These are phyloP conservation scores for Falco berigora DNA, from an alignment of 2,797 vertebrate species.

Conservation along the genomic window DNA sequence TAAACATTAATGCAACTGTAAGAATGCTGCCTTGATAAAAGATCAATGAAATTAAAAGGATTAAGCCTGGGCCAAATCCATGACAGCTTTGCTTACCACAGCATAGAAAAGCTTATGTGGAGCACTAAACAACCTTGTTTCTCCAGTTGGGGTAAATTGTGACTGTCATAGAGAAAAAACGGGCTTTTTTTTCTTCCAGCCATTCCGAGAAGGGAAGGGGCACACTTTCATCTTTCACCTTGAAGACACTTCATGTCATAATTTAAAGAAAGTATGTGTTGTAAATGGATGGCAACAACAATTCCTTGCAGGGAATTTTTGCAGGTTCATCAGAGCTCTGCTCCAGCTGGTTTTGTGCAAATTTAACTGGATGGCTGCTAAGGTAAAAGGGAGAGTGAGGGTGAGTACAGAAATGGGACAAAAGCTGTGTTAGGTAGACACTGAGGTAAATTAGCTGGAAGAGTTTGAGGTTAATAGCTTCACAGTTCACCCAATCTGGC, in stretches of 20 bases:
- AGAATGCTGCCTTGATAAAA: conserved; percentile 52
- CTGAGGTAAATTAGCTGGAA: not conserved
- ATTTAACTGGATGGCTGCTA: not conserved
- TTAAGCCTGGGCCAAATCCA: conserved; percentile 25
- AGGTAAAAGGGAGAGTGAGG: not conserved
- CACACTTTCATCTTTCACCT: not conserved
- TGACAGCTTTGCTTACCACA: conserved; percentile 55
- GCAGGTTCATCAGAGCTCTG: not conserved
- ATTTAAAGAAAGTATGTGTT: not conserved
- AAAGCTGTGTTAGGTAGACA: not conserved
- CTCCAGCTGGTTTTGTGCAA: not conserved
- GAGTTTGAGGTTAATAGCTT: not conserved
- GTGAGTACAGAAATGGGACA: not conserved
- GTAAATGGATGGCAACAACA: not conserved
- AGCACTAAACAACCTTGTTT: conserved; percentile 20
- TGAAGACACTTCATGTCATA: not conserved
- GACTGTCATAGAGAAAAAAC: not conserved
- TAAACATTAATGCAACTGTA: conserved; percentile 27
- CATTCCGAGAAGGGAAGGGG: not conserved
- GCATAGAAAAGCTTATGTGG: conserved; percentile 26
- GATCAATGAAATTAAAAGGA: conserved; percentile 65
- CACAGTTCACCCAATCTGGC: not conserved
- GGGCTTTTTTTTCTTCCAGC: not conserved
- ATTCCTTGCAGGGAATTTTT: not conserved
- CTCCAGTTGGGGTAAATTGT: not conserved